phyloP scores from a whole-genome alignment of 2,113 vertebrate genomes.

The Kobus ellipsiprymnus region DNA sequence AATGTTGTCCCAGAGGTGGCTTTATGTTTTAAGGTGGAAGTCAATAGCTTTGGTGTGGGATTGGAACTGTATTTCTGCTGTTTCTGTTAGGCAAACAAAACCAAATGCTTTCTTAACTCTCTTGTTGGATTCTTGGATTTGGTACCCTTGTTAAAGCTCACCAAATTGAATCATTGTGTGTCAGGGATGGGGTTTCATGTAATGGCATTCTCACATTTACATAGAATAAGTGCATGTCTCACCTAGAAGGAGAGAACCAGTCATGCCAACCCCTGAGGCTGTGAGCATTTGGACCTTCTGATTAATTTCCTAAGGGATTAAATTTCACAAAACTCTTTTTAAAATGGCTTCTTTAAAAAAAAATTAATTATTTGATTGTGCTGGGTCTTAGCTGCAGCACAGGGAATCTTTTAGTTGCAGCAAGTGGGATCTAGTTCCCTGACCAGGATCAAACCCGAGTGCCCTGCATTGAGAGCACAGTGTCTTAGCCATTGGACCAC shows the following conservation, averaged over 20 bases:
- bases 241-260: neutral
- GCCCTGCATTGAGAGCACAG: neutral
- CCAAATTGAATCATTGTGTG: neutral
- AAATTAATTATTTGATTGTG: neutral
- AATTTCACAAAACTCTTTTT: slow-evolving; percentile 16
- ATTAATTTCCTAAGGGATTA: slow-evolving; percentile 4
- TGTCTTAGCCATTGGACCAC: neutral
- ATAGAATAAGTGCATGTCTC: neutral
- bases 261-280: neutral
- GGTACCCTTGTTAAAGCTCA: neutral
- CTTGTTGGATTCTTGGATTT: neutral
- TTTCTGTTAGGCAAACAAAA: neutral
- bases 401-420: neutral
- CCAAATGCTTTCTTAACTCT: neutral
- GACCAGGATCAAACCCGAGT: neutral
- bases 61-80: neutral
- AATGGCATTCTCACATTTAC: neutral
- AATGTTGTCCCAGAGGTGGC: neutral
- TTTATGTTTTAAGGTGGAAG: neutral
- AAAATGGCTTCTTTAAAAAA: neutral
- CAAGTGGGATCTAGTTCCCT: neutral
- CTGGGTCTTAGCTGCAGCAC: neutral
- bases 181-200: neutral
- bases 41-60: neutral
- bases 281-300: neutral